These are phyloP conservation scores for Selenia dentaria DNA, from an alignment of 2,888 invertebrate species.

Conservation along the genomic window DNA sequence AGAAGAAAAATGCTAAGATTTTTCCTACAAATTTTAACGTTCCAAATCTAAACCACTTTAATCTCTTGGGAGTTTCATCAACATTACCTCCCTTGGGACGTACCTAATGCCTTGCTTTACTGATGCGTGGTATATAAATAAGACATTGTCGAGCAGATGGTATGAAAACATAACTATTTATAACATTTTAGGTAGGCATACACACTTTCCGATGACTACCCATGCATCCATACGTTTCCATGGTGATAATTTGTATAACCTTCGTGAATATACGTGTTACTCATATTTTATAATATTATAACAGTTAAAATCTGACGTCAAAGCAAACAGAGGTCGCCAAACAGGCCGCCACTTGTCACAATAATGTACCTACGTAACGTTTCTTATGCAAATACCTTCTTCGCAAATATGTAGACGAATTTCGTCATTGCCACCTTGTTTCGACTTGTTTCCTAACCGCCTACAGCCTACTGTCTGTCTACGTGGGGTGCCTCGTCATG, in stretches of 20 bases:
- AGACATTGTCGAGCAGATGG: too few relatives aligned
- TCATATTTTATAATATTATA: slow-evolving; percentile 1
- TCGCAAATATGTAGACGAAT: slow-evolving; percentile 9
- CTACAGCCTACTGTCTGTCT: not conserved
- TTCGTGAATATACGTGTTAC: slow-evolving; percentile 1
- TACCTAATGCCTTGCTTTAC: too few relatives aligned
- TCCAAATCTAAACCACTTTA: too few relatives aligned
- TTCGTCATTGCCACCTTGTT: slow-evolving; percentile 12
- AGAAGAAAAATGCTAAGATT: too few relatives aligned
- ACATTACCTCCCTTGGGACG: too few relatives aligned
- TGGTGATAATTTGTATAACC: slow-evolving; percentile 9
- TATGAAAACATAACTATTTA: too few relatives aligned
- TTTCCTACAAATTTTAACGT: too few relatives aligned
- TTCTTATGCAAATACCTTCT: slow-evolving; percentile 9
- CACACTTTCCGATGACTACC: too few relatives aligned
- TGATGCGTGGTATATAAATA: too few relatives aligned
- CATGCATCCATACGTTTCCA: too few relatives aligned
- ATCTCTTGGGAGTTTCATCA: too few relatives aligned
- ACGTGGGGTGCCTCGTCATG: not conserved
- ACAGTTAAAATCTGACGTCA: slow-evolving; percentile 11
- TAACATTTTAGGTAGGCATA: too few relatives aligned
- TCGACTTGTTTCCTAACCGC: slow-evolving; percentile 2
- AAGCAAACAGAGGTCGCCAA: slow-evolving; percentile 7
- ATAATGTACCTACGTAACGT: slow-evolving; percentile 3
- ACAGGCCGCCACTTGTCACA: slow-evolving; percentile 4